Percentiles rank a stretch among this genome's conserved stretches.
Conservation (phyloP, 2,113 vertebrate genomes). For the Heterotilapia buettikoferi region DNA sequence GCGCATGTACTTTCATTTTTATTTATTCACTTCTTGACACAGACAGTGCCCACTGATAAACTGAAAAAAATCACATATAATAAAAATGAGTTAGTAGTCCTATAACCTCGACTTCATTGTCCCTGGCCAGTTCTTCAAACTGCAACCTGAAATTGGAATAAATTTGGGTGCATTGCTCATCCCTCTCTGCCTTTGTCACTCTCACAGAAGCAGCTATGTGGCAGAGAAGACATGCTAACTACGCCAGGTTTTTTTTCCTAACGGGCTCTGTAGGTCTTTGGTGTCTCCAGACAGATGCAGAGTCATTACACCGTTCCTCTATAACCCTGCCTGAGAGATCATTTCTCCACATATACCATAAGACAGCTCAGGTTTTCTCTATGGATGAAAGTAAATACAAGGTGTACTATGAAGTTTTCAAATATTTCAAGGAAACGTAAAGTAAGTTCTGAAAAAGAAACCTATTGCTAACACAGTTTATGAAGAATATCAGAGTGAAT, state of each 20-base stretch:
- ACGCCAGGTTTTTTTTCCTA: neutral
- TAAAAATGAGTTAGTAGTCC: neutral
- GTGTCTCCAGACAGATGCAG: neutral
- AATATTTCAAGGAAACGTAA: neutral
- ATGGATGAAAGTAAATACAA: neutral
- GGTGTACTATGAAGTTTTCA: neutral
- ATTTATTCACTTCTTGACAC: neutral
- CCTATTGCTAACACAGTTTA: neutral
- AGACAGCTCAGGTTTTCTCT: neutral
- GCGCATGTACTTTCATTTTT: neutral
- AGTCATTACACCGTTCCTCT: neutral
- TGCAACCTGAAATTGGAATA: neutral
- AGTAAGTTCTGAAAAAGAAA: neutral
- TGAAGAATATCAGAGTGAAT: neutral
- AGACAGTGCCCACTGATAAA: neutral
- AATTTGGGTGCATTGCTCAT: neutral
- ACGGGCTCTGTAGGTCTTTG: neutral
- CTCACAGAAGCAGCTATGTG: neutral
- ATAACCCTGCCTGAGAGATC: neutral
- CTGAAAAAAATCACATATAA: neutral
- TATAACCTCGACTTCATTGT: neutral
- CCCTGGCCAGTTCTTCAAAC: neutral
- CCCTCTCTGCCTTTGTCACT: neutral
- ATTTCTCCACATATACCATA: neutral
- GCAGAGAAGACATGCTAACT: neutral